These are phyloP conservation scores for Gorilla gorilla DNA, from an alignment of 2,113 vertebrate genomes.

Conservation along the genomic window DNA sequence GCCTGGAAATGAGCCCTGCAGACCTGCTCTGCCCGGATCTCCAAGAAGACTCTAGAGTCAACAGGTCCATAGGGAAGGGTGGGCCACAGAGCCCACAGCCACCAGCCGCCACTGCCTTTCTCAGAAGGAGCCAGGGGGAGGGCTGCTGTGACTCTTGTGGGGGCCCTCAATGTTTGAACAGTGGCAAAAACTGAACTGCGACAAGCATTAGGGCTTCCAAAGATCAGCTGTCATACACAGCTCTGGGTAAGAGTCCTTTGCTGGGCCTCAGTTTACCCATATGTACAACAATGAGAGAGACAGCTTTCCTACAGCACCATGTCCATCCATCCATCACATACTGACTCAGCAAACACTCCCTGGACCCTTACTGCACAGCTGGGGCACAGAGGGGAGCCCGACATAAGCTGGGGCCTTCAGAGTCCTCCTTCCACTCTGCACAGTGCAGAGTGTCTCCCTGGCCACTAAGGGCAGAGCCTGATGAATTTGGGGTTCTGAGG, in stretches of 20 bases:
- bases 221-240: no score
- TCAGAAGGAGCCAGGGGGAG: not conserved
- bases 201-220: not conserved
- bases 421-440: not conserved
- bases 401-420: rapidly evolving
- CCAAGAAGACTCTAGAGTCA: not conserved
- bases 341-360: not conserved
- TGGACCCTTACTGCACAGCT: not conserved
- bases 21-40: not conserved
- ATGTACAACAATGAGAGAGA: not conserved
- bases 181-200: not conserved
- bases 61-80: rapidly evolving
- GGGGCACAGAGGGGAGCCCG: not conserved
- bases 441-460: not conserved
- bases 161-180: not conserved
- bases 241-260: not conserved
- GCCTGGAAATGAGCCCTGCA: not conserved
- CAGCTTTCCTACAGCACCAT: not conserved
- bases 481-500: not conserved
- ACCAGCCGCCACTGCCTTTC: not conserved
- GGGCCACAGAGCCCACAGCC: rapidly evolving
- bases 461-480: not conserved
- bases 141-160: not conserved
- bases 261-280: not conserved
- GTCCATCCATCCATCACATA: not conserved